Conservation (phyloP, 2,113 vertebrate genomes). For the Herpetotheres cachinnans region DNA sequence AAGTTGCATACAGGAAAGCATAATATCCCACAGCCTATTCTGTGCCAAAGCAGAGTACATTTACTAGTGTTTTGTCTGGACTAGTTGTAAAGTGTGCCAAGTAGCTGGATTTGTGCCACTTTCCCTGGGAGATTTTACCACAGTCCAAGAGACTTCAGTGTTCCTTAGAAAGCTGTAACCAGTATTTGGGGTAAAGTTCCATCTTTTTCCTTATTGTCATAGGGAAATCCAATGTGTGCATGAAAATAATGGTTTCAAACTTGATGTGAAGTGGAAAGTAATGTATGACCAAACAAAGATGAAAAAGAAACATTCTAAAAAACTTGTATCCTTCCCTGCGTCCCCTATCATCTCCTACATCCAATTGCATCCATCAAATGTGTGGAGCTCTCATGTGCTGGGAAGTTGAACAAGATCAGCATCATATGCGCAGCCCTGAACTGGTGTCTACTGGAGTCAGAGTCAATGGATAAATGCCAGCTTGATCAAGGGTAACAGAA, state of each 20-base stretch:
- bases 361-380: not conserved
- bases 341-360: not conserved
- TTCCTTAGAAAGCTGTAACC: conserved; percentile 47
- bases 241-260: not conserved
- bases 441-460: not conserved
- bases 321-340: not conserved
- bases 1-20: not conserved
- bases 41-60: conserved; percentile 37
- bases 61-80: conserved; percentile 64
- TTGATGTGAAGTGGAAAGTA: not conserved
- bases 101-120: conserved; percentile 60
- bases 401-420: not conserved
- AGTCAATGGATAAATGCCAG: not conserved
- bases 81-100: conserved; percentile 51
- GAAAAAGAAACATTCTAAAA: not conserved
- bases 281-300: not conserved
- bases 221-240: not conserved
- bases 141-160: conserved; percentile 15
- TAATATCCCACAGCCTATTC: not conserved
- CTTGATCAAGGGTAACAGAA: not conserved
- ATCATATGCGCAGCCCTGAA: not conserved
- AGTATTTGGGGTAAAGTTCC: not conserved
- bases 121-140: conserved; percentile 51
- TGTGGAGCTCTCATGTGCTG: not conserved
- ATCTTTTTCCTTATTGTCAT: not conserved